Evolutionary conservation across 2,888 invertebrate species (phyloP).

Genomic region (Eupithecia pulchellata): DNA sequence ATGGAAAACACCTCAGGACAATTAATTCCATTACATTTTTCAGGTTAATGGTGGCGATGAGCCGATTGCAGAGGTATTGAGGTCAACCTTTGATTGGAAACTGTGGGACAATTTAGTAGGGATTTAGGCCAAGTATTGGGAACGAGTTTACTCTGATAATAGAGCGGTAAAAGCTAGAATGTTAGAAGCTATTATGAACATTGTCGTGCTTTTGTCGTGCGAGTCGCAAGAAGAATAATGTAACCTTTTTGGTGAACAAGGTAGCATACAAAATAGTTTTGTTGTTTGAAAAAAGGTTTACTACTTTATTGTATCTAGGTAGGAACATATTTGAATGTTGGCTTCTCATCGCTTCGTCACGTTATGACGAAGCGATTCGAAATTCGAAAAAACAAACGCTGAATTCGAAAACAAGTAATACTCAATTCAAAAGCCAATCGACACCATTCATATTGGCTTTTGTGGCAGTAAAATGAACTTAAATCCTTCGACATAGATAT

Average conservation of each 20-base stretch:
- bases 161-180: background rate
- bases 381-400: background rate
- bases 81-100: conserved; percentile 32
- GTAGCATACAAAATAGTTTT: background rate
- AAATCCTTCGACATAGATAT: background rate
- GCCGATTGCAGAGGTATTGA: conserved; percentile 20
- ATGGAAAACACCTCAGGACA: conserved; percentile 42
- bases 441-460: background rate
- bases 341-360: too few relatives aligned
- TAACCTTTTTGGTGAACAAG: background rate
- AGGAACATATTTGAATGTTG: background rate
- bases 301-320: background rate
- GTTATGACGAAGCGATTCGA: background rate
- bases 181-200: background rate
- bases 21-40: conserved; percentile 58
- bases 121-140: conserved; percentile 14
- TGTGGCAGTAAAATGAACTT: background rate
- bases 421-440: background rate
- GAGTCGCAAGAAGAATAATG: background rate
- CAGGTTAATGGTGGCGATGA: conserved; percentile 49
- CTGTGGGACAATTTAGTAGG: conserved; percentile 12
- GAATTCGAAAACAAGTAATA: background rate
- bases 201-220: background rate
- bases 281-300: background rate
- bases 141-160: conserved; percentile 12